Percentiles rank a stretch among this genome's conserved stretches.
Conservation (phyloP, 2,797 vertebrate species). For the Catharus ustulatus region DNA sequence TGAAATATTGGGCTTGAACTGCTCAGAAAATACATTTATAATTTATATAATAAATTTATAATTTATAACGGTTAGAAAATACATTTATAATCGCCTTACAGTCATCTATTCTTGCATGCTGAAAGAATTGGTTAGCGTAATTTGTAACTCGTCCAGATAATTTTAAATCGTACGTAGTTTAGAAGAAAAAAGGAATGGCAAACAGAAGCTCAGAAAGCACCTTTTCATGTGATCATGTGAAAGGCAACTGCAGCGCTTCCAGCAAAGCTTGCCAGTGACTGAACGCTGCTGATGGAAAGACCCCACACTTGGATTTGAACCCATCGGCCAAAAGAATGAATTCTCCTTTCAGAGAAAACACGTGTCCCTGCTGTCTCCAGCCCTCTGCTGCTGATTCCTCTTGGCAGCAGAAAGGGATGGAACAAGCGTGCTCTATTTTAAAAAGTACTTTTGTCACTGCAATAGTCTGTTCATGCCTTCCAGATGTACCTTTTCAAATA, state of each 20-base stretch:
- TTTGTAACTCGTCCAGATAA: slow-evolving; percentile 37
- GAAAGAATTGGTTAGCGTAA: slow-evolving; percentile 14
- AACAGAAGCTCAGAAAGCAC: slow-evolving; percentile 11
- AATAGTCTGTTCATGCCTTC: slow-evolving; percentile 9
- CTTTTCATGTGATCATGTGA: neutral
- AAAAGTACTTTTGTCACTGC: slow-evolving; percentile 22
- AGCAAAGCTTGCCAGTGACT: neutral
- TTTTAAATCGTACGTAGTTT: neutral
- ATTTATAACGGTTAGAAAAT: no score
- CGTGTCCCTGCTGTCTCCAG: slow-evolving; percentile 48
- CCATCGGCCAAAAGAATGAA: slow-evolving; percentile 33
- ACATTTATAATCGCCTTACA: slow-evolving; percentile 43
- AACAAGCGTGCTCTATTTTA: slow-evolving; percentile 38
- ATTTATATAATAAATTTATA: no score
- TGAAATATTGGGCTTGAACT: slow-evolving; percentile 59
- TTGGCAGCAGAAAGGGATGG: neutral
- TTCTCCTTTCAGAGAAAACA: slow-evolving; percentile 61
- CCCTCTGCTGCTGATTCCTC: no score
- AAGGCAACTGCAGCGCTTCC: neutral
- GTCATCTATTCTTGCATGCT: neutral
- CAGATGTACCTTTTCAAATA: slow-evolving; percentile 1
- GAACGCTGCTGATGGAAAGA: slow-evolving; percentile 44
- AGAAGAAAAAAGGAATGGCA: neutral
- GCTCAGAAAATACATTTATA: slow-evolving; percentile 59
- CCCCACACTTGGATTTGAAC: neutral